phyloP scores from a whole-genome alignment of 2,113 vertebrate species.

The Raja brachyura region DNA sequence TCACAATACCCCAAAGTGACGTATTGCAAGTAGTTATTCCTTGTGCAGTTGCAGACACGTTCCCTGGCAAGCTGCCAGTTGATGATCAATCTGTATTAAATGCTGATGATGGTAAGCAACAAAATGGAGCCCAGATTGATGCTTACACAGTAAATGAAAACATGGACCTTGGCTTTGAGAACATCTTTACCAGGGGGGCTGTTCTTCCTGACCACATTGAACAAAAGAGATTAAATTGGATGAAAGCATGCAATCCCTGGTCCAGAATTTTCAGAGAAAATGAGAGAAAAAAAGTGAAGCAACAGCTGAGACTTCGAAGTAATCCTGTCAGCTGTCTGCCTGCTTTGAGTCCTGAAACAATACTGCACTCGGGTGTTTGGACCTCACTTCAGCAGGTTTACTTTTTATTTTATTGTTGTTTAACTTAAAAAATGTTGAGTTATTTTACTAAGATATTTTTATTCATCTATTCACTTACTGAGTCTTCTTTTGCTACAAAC shows the following conservation, averaged over 20 bases:
- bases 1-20: neutral
- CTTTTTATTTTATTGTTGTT: neutral
- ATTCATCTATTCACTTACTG: neutral
- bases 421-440: neutral
- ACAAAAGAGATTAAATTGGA: conserved; percentile 72
- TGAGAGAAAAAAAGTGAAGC: conserved; percentile 52
- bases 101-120: neutral
- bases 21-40: neutral
- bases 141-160: neutral
- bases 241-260: conserved; percentile 70
- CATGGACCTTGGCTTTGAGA: neutral
- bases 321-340: conserved; percentile 48
- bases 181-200: neutral
- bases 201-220: conserved; percentile 57
- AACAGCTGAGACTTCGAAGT: conserved; percentile 49
- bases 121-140: neutral
- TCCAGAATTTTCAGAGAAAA: conserved; percentile 62
- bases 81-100: neutral
- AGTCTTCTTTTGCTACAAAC: neutral
- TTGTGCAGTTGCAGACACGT: neutral
- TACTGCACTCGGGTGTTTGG: conserved; percentile 62
- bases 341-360: conserved; percentile 55
- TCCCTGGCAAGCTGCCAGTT: neutral
- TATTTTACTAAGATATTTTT: neutral
- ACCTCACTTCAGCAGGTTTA: conserved; percentile 69